These are phyloP conservation scores for Mesoligia furuncula DNA, from an alignment of 2,888 invertebrate genomes.

Conservation along the genomic window DNA sequence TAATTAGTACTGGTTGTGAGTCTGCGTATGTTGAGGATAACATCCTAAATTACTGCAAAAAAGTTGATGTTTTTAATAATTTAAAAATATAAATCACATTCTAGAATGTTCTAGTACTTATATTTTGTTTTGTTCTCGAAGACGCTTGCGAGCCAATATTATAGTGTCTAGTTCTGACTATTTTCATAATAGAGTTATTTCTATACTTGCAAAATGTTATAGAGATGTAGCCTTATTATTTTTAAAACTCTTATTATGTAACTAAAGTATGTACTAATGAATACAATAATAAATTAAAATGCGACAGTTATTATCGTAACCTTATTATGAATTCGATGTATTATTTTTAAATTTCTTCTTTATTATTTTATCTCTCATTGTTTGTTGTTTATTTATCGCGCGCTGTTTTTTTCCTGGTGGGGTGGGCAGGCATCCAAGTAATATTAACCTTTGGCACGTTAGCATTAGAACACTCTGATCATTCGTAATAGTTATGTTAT, in stretches of 20 bases:
- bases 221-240: background rate
- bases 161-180: slow-evolving; percentile 12
- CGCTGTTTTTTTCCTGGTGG: slow-evolving; percentile 55
- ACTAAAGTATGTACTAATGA: background rate
- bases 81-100: background rate
- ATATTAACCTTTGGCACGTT: slow-evolving; percentile 55
- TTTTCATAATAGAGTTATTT: slow-evolving; percentile 49
- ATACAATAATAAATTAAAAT: slow-evolving; percentile 30
- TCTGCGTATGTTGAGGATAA: background rate
- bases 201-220: background rate
- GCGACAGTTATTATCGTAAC: background rate
- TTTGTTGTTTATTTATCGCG: slow-evolving; percentile 54
- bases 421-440: slow-evolving; percentile 56
- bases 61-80: background rate
- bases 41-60: background rate
- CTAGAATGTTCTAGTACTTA: slow-evolving; percentile 32
- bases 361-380: slow-evolving; percentile 21
- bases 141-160: slow-evolving; percentile 23
- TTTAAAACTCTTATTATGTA: slow-evolving; percentile 3
- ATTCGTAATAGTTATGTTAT: slow-evolving; percentile 17
- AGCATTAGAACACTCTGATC: slow-evolving; percentile 12
- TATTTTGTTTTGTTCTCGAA: slow-evolving; percentile 31
- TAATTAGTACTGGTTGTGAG: background rate
- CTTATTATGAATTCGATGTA: slow-evolving; percentile 8
- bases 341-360: slow-evolving; percentile 25